Percentiles rank a stretch among this genome's conserved stretches.
phyloP scores from a whole-genome alignment of 2,888 invertebrate genomes.

The Psylliodes chrysocephalus region DNA sequence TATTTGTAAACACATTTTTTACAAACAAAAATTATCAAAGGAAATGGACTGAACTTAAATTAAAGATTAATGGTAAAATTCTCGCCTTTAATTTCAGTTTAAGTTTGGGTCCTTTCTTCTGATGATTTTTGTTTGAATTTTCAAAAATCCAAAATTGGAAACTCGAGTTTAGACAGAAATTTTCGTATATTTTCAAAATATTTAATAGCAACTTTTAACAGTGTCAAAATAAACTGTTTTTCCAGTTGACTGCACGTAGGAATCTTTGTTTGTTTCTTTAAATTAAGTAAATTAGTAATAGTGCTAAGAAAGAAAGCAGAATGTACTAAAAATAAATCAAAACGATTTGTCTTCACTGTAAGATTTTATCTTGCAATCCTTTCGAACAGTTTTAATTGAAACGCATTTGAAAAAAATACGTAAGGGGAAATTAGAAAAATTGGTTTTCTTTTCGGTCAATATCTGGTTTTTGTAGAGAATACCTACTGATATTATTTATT shows the following conservation, averaged over 20 bases:
- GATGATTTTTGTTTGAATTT: no score
- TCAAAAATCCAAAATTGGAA: no score
- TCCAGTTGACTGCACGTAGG: neutral
- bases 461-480: neutral
- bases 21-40: no score
- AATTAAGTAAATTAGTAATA: constrained; percentile 2
- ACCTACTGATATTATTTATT: neutral
- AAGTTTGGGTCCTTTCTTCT: no score
- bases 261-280: constrained; percentile 1
- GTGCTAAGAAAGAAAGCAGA: constrained; percentile 3
- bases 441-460: neutral
- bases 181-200: no score
- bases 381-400: neutral
- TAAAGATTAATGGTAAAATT: no score
- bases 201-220: no score
- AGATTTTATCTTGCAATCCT: neutral
- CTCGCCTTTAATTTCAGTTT: no score
- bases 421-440: neutral
- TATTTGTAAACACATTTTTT: no score
- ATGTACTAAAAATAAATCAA: constrained; percentile 7
- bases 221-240: neutral
- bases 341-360: neutral
- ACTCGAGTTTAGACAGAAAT: no score
- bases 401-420: neutral
- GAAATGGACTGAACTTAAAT: no score